Evolutionary conservation across 2,888 invertebrate genomes (phyloP), one percentile per base, ranked within the genome.

Genomic region (Thereva nobilitata): DNA sequence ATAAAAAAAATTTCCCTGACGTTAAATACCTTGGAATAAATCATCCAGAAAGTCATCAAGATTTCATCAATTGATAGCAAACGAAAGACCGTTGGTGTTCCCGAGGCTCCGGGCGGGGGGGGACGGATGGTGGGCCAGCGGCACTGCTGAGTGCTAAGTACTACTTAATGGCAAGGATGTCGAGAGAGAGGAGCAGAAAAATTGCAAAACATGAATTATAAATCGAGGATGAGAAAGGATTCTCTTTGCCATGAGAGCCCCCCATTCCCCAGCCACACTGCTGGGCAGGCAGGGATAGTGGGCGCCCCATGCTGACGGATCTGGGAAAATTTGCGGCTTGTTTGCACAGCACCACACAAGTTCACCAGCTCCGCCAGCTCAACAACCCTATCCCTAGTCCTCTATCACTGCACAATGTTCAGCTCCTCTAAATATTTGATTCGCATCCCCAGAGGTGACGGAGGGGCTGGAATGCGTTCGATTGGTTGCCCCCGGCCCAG

Each of bases 11-110:
- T 63, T 12, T n/a, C 41, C 56, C 61, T 53, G 63, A 59, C 64
- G 61, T 45, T 61, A 61, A 65, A 65, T 65, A 59, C 67, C 61
- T 67, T 8, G 5, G 59, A 69, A 69, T 71, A 69, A 71, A 71
- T 71, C 69, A 71, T 69, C 68, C 66, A 69, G 67, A 71, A 70
- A 67, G 65, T 66, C 71, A 71, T 71, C 68, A 71, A 69, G 69
- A 71, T 71, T 68, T 69, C 69, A 71, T 69, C 71, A 69, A 68
- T 71, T 69, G 71, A 71, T 71, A 71, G 59, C 45, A 42, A 37
- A 2, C n/a, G 34, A 42, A 9, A 40, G 50, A 12, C 40, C 7
- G 42, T 37, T 23, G 23, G 23, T 23, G 23, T 23, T 23, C 23
- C 10, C 10, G n/a, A 4, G 42, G 38, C 56, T 56, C 12, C n/a